phyloP scores from a whole-genome alignment of 1,140 invertebrate species.

The Papilio machaon region DNA sequence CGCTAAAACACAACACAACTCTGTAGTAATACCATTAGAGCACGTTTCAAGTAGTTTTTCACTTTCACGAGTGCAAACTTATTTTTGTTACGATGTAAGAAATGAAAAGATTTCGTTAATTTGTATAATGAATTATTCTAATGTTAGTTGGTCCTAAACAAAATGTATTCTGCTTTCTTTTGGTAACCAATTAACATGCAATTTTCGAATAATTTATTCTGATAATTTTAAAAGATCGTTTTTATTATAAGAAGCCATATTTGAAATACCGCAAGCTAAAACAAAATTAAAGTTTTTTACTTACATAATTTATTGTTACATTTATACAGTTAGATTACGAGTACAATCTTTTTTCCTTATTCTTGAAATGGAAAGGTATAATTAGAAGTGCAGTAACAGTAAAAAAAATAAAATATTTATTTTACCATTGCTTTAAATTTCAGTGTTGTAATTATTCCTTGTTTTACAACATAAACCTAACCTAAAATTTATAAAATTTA shows the following conservation, averaged over 20 bases:
- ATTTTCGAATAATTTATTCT: slow-evolving; percentile 16
- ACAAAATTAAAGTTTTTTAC: background rate
- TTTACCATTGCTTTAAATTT: too few species aligned
- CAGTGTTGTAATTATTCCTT: too few species aligned
- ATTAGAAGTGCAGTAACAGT: too few species aligned
- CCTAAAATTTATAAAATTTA: background rate
- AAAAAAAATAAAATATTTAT: too few species aligned
- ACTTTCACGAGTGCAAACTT: background rate
- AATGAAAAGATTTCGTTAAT: slow-evolving; percentile 18
- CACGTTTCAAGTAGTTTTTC: background rate
- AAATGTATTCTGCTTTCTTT: slow-evolving; percentile 13
- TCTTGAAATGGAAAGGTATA: background rate
- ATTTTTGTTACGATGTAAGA: slow-evolving; percentile 10
- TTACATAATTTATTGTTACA: background rate
- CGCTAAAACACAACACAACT: slow-evolving; percentile 38
- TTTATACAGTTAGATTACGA: background rate
- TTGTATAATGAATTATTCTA: slow-evolving; percentile 27
- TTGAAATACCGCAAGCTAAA: background rate
- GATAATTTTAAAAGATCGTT: background rate
- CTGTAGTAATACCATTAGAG: slow-evolving; percentile 24
- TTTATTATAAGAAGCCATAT: slow-evolving; percentile 4
- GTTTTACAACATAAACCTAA: too few species aligned
- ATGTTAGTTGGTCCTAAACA: slow-evolving; percentile 6
- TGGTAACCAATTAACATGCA: slow-evolving; percentile 4
- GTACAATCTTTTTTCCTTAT: background rate